Conservation (phyloP, 2,113 vertebrate species). For the Anhinga anhinga region DNA sequence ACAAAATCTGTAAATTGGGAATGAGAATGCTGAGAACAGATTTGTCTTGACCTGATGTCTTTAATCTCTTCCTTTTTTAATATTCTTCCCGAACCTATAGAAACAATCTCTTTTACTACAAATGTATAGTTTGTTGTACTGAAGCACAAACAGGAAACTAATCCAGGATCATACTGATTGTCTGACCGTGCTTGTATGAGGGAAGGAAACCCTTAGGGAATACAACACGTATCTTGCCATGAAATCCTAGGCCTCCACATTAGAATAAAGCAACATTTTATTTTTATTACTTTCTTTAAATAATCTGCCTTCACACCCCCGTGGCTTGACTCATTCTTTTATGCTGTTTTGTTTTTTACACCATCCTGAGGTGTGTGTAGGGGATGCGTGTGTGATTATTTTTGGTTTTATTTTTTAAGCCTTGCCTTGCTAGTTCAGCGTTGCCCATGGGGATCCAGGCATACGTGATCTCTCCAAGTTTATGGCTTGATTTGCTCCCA, state of each 20-base stretch:
- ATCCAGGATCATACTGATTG: background rate
- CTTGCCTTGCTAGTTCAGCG: background rate
- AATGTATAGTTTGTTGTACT: background rate
- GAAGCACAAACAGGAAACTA: background rate
- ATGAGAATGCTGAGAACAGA: background rate
- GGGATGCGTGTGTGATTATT: background rate
- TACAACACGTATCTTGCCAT: background rate
- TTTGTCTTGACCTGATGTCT: background rate
- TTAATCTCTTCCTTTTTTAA: background rate
- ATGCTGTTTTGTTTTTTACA: background rate
- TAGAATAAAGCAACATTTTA: background rate
- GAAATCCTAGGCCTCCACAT: background rate
- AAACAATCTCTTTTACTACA: background rate
- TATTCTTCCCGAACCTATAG: background rate
- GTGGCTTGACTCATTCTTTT: rapidly evolving
- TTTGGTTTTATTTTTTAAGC: background rate
- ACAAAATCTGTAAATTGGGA: background rate
- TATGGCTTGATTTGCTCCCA: background rate
- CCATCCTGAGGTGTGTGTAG: background rate
- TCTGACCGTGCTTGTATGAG: background rate
- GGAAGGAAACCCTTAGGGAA: background rate
- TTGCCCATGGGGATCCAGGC: background rate
- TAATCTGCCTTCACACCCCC: background rate
- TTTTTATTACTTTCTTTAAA: background rate
- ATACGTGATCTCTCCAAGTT: background rate